These are phyloP conservation scores for Theristicus caerulescens DNA, from an alignment of 2,113 vertebrate species.

Conservation along the genomic window DNA sequence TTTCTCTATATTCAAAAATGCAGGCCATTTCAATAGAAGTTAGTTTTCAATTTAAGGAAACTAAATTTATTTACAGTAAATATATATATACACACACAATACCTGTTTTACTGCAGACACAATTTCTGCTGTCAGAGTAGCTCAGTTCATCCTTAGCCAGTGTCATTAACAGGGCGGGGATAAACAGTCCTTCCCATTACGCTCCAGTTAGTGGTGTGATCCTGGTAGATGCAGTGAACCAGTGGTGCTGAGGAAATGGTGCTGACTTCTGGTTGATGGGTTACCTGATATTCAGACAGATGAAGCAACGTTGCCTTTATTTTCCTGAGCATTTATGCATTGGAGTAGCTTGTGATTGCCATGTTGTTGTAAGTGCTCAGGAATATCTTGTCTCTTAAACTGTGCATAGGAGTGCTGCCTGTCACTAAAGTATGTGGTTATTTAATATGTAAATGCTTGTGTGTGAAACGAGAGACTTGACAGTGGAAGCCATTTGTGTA, in stretches of 20 bases:
- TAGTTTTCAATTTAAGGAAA: neutral
- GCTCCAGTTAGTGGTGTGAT: neutral
- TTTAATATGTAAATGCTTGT: neutral
- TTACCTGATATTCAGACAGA: neutral
- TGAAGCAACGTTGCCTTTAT: neutral
- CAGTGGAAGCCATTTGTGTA: fast-evolving
- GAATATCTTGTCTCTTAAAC: neutral
- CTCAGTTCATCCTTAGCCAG: neutral
- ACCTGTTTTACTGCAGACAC: neutral
- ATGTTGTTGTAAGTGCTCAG: neutral
- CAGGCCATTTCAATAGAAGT: fast-evolving
- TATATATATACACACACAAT: neutral
- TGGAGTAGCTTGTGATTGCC: neutral
- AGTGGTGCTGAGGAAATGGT: too few species aligned
- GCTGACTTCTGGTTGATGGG: fast-evolving
- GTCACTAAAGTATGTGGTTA: neutral
- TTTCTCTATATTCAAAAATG: neutral
- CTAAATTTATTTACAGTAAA: neutral
- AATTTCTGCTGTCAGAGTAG: neutral
- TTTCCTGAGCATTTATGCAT: neutral
- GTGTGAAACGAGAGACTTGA: fast-evolving
- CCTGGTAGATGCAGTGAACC: neutral
- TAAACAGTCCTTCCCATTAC: neutral
- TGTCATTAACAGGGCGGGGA: too few species aligned
- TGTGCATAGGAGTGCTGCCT: neutral